Evolutionary conservation across 1,140 invertebrate species (phyloP), one percentile per base, ranked within the genome.

Genomic region (Saccostrea cuccullata): DNA sequence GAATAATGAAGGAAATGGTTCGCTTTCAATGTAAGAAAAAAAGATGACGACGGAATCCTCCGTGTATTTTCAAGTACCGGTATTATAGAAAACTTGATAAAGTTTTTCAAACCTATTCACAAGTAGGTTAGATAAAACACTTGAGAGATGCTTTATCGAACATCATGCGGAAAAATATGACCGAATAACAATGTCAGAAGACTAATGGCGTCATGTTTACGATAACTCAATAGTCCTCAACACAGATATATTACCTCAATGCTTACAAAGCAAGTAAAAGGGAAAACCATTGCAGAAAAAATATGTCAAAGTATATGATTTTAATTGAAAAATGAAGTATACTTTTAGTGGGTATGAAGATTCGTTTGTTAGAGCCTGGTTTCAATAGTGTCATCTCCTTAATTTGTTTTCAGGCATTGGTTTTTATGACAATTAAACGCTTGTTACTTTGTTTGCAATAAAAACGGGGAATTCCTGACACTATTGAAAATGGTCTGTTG

Each of bases 251-350:
- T 47, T 47, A 47, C 47, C 47, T 47, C 47, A 9, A 64, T 17
- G 58, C 17, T 64, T 64, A 64, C 58, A 64, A 64, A 64, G 58
- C 17, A 64, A 64, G 58, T n/a, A n/a, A 64, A 20, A 17, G 15
- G n/a, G 58, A 64, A 64, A 64, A 17, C 58, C 58, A n/a, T 77
- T 36, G 23, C 70, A 26, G 30, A 36, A 12, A 36, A 77, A 15
- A 40, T 77, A 12, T 30, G 70, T 77, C 70, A 77, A 30, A 36
- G 70, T 77, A 36, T 77, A 15, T 30, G 15, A 30, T 26, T 77
- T 77, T 77, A 26, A 77, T 30, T 30, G 30, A 77, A 77, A 36
- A 13, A 26, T 77, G 70, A 77, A 77, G 70, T 77, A 47, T 47
- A 77, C 70, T 36, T 26, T 77, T 13, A 36, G 11, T 8, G 23